These are phyloP conservation scores for Nowickia ferox DNA, from an alignment of 2,888 invertebrate species.

Conservation along the genomic window DNA sequence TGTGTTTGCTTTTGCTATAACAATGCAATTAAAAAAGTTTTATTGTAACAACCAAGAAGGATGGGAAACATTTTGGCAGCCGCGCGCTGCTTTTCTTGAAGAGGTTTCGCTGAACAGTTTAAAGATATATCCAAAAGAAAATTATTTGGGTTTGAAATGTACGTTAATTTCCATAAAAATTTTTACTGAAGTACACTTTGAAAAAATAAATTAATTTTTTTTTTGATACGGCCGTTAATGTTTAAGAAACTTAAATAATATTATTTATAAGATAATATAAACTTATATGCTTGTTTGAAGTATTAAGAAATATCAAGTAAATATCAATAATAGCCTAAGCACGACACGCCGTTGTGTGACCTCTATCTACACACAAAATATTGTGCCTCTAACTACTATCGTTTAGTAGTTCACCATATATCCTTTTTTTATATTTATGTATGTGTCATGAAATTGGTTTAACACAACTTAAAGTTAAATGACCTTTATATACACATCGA, in stretches of 20 bases:
- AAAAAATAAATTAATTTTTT: too few species aligned
- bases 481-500: not conserved
- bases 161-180: too few species aligned
- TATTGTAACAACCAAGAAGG: conserved; percentile 44
- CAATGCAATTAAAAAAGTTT: conserved; percentile 69
- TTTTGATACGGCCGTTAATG: too few species aligned
- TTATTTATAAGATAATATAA: too few species aligned
- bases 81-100: not conserved
- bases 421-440: not conserved
- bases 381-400: not conserved
- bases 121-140: too few species aligned
- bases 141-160: too few species aligned
- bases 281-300: too few species aligned
- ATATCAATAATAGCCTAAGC: too few species aligned
- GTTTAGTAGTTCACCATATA: not conserved
- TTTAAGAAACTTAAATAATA: too few species aligned
- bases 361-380: not conserved
- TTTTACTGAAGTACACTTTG: too few species aligned
- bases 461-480: not conserved
- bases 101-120: not conserved
- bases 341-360: too few species aligned
- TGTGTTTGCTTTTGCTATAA: conserved; percentile 41
- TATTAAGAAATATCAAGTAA: too few species aligned
- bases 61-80: conserved; percentile 9
- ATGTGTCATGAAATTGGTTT: not conserved